Percentiles rank a stretch among this genome's conserved stretches.
These are phyloP conservation scores for Noctua comes DNA, from an alignment of 2,888 invertebrate genomes.

Conservation along the genomic window DNA sequence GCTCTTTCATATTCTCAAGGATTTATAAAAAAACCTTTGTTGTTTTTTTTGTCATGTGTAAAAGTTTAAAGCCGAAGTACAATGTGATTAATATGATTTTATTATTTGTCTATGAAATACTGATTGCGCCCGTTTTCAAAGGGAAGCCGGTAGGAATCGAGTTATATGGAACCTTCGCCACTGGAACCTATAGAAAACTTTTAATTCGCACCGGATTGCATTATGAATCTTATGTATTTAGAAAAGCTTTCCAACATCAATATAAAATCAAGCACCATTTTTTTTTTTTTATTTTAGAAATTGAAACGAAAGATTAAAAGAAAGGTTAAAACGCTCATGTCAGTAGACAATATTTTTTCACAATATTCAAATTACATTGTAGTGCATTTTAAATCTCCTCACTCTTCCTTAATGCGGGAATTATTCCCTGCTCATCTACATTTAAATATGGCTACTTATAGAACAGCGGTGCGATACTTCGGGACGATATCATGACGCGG, in stretches of 20 bases:
- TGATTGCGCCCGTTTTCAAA: too few relatives aligned
- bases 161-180: too few relatives aligned
- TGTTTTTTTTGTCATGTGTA: neutral
- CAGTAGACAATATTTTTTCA: conserved; percentile 11
- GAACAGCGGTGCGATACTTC: conserved; percentile 60
- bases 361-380: conserved; percentile 39
- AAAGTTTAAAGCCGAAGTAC: too few relatives aligned
- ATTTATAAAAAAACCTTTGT: neutral
- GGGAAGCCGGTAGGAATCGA: too few relatives aligned
- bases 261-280: neutral
- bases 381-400: conserved; percentile 53
- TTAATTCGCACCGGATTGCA: neutral
- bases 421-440: conserved; percentile 62
- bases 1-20: conserved; percentile 4
- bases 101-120: too few relatives aligned
- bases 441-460: conserved; percentile 63
- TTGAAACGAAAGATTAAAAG: neutral
- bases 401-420: conserved; percentile 59
- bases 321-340: neutral
- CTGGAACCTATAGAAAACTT: neutral
- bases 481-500: conserved; percentile 54
- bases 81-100: too few relatives aligned
- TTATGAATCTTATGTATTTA: neutral
- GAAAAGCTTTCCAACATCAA: neutral
- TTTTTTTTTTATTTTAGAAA: neutral